Conservation (phyloP, 2,888 invertebrate genomes). For the Idaea aversata region DNA sequence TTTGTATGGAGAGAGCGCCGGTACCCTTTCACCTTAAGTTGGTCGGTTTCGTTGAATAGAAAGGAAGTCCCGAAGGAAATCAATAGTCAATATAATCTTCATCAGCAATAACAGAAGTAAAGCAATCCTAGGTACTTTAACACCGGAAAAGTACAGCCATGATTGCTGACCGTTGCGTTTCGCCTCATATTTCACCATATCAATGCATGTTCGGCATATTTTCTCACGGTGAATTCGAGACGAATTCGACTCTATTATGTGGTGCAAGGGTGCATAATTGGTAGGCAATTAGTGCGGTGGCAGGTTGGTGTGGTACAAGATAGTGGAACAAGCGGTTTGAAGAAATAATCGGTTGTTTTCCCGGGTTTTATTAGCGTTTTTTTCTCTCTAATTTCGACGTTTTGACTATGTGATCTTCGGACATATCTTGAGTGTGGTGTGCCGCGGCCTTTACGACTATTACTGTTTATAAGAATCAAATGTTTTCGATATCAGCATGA, state of each 20-base stretch:
- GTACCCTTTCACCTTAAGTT: too few species aligned
- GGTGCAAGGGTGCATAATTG: constrained; percentile 21
- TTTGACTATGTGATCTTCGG: too few species aligned
- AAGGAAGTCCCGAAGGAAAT: too few species aligned
- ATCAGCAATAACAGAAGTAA: background rate
- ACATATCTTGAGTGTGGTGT: too few species aligned
- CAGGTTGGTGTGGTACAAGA: constrained; percentile 21
- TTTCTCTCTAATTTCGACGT: too few species aligned
- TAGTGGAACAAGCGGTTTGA: constrained; percentile 18
- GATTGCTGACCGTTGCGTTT: background rate
- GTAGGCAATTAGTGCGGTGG: constrained; percentile 18
- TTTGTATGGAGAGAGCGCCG: too few species aligned
- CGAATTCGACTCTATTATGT: constrained; percentile 28
- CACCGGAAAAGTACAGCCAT: background rate
- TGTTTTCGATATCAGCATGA: too few species aligned
- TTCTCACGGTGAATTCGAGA: constrained; percentile 47
- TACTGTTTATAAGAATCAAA: too few species aligned
- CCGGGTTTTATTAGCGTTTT: too few species aligned
- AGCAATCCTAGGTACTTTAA: background rate
- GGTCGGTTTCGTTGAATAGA: too few species aligned
- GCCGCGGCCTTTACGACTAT: too few species aligned
- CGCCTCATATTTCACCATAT: background rate
- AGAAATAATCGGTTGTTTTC: background rate
- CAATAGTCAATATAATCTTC: background rate
- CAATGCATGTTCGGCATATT: constrained; percentile 37